Conservation (phyloP, 2,797 vertebrate species). For the Glyptemys insculpta region DNA sequence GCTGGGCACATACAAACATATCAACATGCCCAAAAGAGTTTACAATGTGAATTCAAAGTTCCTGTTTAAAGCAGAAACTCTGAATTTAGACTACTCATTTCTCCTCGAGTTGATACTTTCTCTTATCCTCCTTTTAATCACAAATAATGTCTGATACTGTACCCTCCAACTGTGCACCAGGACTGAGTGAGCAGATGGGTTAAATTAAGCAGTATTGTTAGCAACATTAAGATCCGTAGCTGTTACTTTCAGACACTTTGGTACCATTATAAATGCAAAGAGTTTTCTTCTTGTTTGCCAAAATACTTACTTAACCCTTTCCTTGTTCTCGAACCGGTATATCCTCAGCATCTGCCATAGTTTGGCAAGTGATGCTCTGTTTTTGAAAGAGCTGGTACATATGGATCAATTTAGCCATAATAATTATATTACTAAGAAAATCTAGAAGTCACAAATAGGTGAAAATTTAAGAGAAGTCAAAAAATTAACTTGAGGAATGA, state of each 20-base stretch:
- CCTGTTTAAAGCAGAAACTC: not conserved
- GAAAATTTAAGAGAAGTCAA: not conserved
- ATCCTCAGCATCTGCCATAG: not conserved
- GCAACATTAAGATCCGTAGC: slow-evolving; percentile 46
- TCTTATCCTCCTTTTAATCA: slow-evolving; percentile 47
- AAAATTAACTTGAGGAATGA: not conserved
- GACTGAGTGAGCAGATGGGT: slow-evolving; percentile 60
- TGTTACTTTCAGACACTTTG: slow-evolving; percentile 62
- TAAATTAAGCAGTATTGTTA: slow-evolving; percentile 60
- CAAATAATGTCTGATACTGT: slow-evolving; percentile 30
- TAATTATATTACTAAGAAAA: fast-evolving
- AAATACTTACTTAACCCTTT: not conserved
- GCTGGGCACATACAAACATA: not conserved
- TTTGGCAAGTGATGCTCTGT: fast-evolving
- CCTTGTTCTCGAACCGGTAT: not conserved
- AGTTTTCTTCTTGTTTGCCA: not conserved
- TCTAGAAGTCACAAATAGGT: not conserved
- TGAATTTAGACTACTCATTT: not conserved
- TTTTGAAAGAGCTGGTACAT: fast-evolving
- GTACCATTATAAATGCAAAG: slow-evolving; percentile 53
- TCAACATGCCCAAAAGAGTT: not conserved
- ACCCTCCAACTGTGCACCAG: slow-evolving; percentile 44
- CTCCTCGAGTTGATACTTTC: not conserved
- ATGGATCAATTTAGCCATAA: not conserved
- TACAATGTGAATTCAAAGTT: not conserved